Base-by-base conservation (phyloP, 2,888 invertebrate genomes). In the Mythimna albipuncta region DNA sequence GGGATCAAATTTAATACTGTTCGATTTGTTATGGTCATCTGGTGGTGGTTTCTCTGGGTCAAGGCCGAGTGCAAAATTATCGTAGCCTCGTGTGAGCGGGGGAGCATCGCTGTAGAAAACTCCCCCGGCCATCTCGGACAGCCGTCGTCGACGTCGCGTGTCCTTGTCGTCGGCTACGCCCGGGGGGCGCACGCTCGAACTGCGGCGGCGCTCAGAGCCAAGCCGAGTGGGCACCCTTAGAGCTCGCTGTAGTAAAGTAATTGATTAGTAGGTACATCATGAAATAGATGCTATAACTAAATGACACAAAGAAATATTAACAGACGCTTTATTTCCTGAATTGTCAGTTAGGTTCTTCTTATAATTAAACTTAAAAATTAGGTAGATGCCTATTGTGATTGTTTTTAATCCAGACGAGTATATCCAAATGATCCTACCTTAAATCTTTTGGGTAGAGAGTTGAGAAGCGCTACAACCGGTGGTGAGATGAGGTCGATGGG, bases 401-500 rank as follows among this genome's bases (percentile, higher is more conserved):
- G 26, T 16, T 41, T 69, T 75, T 71, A 66, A 26, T 84, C 61
- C 26, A 84, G 41, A 35, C 32, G 64, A 55, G 38, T 71, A 69
- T 72, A 64, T 35, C 81, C 70, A 38, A 38, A 47, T 74, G 44
- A 19, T 61, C 54, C 86, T 89, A 96, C 96, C 93, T 97, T 97
- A 10, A 95, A 76, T 75, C 90, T 93, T 57, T 90, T 91, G 0
- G 97, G 96, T 44, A 97, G 88, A 2, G 94, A 94, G 83, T 96
- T 94, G 52, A 97, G 92, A n/a, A 97, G 90, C 9, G 92, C 90
- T 58, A 96, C 93, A n/a, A 98, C 90, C 0, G 97, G 97, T 13
- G 98, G 98, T 69, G 98, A 97, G 66, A 98, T 94, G 9, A 98
- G 94, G 84, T 97, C 97, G n/a, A 97, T 96, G 79, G 98, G 97